Percentiles rank a stretch among this genome's conserved stretches.
These are phyloP conservation scores for Xiphophorus maculatus DNA, from an alignment of 2,113 vertebrate species.

Conservation along the genomic window DNA sequence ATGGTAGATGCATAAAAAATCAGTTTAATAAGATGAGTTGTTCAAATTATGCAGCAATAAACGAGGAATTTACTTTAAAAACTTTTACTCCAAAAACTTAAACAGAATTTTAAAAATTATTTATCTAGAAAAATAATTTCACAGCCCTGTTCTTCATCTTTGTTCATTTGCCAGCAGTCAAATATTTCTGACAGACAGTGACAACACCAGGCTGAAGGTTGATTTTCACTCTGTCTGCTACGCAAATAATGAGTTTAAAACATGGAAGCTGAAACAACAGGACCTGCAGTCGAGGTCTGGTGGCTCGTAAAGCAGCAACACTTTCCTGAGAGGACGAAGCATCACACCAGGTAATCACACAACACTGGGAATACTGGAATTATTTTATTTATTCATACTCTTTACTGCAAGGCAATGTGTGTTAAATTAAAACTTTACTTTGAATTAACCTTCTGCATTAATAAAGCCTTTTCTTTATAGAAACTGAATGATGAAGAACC, in stretches of 20 bases:
- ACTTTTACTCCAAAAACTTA: too few relatives aligned
- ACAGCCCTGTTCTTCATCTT: neutral
- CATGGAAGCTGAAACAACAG: fast-evolving
- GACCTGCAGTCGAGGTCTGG: neutral
- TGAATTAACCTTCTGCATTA: neutral
- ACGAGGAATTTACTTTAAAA: too few relatives aligned
- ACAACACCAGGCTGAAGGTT: neutral
- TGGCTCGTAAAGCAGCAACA: neutral
- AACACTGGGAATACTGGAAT: neutral
- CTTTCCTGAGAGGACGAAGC: neutral
- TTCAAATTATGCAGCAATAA: too few relatives aligned
- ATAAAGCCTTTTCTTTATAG: neutral
- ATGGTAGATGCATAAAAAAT: too few relatives aligned
- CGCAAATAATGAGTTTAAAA: constrained; percentile 13
- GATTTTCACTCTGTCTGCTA: neutral
- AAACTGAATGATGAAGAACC: neutral
- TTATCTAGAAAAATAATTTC: neutral
- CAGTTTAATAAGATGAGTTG: too few relatives aligned
- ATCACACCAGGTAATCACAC: constrained; percentile 2
- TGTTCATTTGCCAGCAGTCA: constrained; percentile 44
- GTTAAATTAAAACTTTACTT: too few relatives aligned
- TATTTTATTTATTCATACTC: too few relatives aligned
- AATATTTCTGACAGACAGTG: constrained; percentile 1
- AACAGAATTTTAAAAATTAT: too few relatives aligned
- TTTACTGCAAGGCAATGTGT: neutral